Conservation (phyloP, 2,113 vertebrate species). For the Glaucomys volans region DNA sequence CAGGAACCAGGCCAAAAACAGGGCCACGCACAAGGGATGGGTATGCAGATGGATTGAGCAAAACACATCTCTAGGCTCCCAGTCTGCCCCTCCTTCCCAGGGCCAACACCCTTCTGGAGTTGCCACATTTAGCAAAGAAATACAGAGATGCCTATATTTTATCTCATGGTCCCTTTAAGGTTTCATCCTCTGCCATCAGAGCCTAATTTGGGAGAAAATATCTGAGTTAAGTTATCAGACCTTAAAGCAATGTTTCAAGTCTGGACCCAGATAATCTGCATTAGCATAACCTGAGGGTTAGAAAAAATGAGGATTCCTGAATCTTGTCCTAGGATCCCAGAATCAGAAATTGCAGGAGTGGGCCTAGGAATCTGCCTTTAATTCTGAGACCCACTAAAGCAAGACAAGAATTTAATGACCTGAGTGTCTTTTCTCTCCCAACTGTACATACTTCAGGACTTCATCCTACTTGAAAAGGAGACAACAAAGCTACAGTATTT, state of each 20-base stretch:
- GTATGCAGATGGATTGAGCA: neutral
- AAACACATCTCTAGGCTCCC: neutral
- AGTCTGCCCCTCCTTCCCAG: neutral
- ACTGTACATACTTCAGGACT: neutral
- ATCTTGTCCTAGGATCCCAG: neutral
- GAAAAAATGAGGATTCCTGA: constrained; percentile 24
- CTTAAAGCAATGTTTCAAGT: neutral
- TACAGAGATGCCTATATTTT: neutral
- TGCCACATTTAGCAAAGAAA: constrained; percentile 22
- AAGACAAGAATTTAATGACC: neutral
- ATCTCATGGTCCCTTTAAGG: neutral
- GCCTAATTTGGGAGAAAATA: neutral
- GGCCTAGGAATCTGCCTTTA: neutral
- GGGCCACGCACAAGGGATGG: neutral
- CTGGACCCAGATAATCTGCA: neutral
- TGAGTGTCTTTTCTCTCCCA: neutral
- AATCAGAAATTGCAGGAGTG: neutral
- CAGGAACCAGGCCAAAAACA: constrained; percentile 45
- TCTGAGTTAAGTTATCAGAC: neutral
- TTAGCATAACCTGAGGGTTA: neutral
- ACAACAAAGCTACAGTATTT: neutral
- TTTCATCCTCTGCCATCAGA: neutral
- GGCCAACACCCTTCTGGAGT: neutral
- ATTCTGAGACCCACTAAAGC: neutral
- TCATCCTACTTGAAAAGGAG: constrained; percentile 14